phyloP scores from a whole-genome alignment of 2,797 vertebrate genomes.

The Takifugu ocellatus region DNA sequence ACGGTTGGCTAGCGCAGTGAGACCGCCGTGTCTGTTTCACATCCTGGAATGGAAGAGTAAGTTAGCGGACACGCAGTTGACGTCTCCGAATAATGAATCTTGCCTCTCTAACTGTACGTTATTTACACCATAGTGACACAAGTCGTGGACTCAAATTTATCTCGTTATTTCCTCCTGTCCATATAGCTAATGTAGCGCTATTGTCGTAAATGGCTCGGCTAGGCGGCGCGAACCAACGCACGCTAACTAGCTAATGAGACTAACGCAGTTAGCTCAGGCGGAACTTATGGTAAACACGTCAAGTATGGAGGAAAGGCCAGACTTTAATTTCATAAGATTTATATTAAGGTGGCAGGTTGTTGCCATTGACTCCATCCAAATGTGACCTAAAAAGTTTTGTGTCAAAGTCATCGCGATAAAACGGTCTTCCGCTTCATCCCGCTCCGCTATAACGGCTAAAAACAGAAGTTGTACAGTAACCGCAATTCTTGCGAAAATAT shows the following conservation, averaged over 20 bases:
- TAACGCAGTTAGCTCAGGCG: slow-evolving; percentile 22
- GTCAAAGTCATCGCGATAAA: no score
- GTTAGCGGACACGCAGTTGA: slow-evolving; percentile 44
- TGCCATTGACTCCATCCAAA: no score
- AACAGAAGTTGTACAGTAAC: no score
- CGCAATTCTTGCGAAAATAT: no score
- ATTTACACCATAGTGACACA: neutral
- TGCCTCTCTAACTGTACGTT: neutral
- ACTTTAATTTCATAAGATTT: neutral
- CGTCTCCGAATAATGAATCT: slow-evolving; percentile 15
- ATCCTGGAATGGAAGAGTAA: slow-evolving; percentile 56
- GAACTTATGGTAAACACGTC: neutral
- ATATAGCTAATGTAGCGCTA: slow-evolving; percentile 17
- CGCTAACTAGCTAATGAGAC: slow-evolving; percentile 55
- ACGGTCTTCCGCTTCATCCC: no score
- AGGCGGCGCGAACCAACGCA: slow-evolving; percentile 22
- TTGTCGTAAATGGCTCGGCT: slow-evolving; percentile 30
- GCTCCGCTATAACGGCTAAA: no score
- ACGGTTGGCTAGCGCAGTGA: slow-evolving; percentile 46
- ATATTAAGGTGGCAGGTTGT: neutral
- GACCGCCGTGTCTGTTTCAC: slow-evolving; percentile 49
- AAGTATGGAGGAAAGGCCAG: slow-evolving; percentile 36
- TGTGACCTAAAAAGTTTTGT: no score
- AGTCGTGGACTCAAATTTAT: no score
- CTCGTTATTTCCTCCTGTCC: slow-evolving; percentile 7